phyloP scores from a whole-genome alignment of 2,113 vertebrate species.

The Cnemophilus loriae region DNA sequence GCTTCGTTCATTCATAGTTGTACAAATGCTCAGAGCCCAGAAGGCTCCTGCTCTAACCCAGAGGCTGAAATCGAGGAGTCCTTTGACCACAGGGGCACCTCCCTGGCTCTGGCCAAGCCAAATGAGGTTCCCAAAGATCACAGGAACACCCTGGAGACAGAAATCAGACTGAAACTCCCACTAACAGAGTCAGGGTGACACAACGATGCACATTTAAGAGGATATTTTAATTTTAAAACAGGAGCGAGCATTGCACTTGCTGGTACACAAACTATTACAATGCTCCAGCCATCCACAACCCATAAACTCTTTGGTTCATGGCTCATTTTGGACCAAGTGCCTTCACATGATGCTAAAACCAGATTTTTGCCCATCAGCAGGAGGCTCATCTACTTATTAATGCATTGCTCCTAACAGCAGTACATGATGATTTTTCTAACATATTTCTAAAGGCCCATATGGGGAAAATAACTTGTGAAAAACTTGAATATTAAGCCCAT shows the following conservation, averaged over 20 bases:
- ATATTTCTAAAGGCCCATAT: constrained; percentile 4
- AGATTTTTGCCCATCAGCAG: neutral
- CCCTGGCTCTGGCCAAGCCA: neutral
- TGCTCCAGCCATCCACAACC: neutral
- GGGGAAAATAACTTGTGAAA: constrained; percentile 6
- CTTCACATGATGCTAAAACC: neutral
- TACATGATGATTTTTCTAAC: neutral
- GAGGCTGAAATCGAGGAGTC: neutral
- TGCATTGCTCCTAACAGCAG: neutral
- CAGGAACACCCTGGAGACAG: neutral
- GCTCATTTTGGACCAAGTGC: neutral
- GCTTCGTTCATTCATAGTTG: neutral
- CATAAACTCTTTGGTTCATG: neutral
- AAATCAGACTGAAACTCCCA: neutral
- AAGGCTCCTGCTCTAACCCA: neutral
- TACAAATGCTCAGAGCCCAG: neutral
- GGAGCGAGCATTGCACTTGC: neutral
- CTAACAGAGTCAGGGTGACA: neutral
- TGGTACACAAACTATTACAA: neutral
- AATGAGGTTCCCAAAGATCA: neutral
- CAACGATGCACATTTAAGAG: neutral
- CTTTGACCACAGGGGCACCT: neutral
- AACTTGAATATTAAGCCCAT: constrained; percentile 21
- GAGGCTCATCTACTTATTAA: constrained; percentile 1
- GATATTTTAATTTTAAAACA: neutral